Evolutionary conservation across 1,140 invertebrate genomes (phyloP), one percentile per base, ranked within the genome.

Genomic region (Chrysomallon squamiferum): DNA sequence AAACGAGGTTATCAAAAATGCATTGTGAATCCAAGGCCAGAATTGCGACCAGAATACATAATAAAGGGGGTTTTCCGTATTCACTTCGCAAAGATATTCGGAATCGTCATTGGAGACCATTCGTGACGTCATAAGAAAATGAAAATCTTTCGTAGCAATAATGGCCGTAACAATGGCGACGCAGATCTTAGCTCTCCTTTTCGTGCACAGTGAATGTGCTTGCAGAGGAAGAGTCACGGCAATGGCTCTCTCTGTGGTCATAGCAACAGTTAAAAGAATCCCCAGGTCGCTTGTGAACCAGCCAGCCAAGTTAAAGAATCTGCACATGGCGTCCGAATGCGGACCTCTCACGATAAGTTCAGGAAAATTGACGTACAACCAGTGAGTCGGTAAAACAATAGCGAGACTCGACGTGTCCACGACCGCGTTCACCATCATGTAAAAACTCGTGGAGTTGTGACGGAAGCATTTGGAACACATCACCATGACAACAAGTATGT

Each of bases 231-330:
- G 77, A n/a, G 65, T 63, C 15, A 81, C 69, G 15, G 79, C 79
- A 1, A 81, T 43, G 13, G 73, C 73, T 18, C 79, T 61, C 43
- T 81, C 79, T 2, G 74, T 62, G n/a, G 77, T 79, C 79, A 81
- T 81, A 35, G 74, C 79, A 13, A 71, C 73, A 0, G 79, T 81
- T 9, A 81, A 54, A n/a, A 81, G 29, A 32, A 81, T 69, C 3
- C 79, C 79, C 27, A 77, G 45, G 59, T 81, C 76, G 54, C 79
- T 81, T 18, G 69, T 76, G 0, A 62, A 65, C 72, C 72, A 73
- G n/a, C 79, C 79, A 25, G 76, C 61, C 27, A 81, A 74, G 59
- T 79, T 73, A 33, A 77, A 73, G 33, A 76, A 62, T 49, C 74
- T 72, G 54, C 79, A 81, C 65, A 81, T 75, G 9, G 61, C 47